Evolutionary conservation across 1,140 invertebrate species (phyloP), one percentile per base, ranked within the genome.

Genomic region (Drosophila biarmipes): DNA sequence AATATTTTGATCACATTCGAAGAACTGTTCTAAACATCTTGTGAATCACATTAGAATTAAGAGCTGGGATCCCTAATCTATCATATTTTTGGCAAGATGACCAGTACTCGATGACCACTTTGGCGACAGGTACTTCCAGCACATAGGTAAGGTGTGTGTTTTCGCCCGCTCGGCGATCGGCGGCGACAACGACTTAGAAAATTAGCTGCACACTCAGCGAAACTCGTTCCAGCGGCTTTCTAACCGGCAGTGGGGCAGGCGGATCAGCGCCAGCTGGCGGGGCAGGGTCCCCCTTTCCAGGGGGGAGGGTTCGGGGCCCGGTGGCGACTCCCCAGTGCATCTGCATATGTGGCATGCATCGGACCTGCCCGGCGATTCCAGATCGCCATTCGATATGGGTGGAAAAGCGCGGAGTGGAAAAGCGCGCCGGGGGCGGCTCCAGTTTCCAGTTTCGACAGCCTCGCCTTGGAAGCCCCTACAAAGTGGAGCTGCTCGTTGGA

Each of bases 191-290:
- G 80, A 81, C 74, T 87, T 87, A 87, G 82, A 87, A 86, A 86
- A 86, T 87, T 80, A 80, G 81, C 86, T 81, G 81, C 81, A 80
- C 81, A 85, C 73, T 81, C 67, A 64, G 71, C 67, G 64, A 86
- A 85, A 86, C 81, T 85, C 85, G 81, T 85, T 85, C 66, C 78
- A 85, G 80, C 86, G 81, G 81, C 81, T 85, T 85, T 85, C 81
- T 86, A 86, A 81, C 77, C 73, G 64, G 59, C 71, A 73, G 53
- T 51, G 56, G 59, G 49, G 57, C 64, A 68, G 69, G 34, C 67
- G 69, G 51, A 69, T 69, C 63, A 46, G 31, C 51, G 48, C 62
- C 61, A 62, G 56, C 46, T 62, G n/a, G 21, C 38, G 24, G 40
- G 31, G 12, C 7, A 46, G 46, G 45, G 48, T 4, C 24, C 11